phyloP scores from a whole-genome alignment of 2,888 invertebrate genomes.

The Callinectes sapidus region DNA sequence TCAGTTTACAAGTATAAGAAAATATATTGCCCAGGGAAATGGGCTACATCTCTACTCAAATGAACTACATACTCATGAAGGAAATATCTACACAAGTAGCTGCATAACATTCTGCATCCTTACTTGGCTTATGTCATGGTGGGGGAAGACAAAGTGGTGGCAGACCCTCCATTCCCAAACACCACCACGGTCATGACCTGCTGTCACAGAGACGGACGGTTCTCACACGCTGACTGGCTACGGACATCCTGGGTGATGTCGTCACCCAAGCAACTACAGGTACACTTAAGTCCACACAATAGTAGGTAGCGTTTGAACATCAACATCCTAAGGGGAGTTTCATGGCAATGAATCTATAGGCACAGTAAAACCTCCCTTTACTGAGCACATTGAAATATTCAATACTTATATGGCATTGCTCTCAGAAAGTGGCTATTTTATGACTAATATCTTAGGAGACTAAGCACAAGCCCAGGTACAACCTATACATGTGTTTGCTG shows the following conservation, averaged over 20 bases:
- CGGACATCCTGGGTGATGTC: background rate
- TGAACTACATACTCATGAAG: slow-evolving; percentile 3
- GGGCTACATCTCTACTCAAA: background rate
- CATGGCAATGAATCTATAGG: background rate
- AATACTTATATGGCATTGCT: background rate
- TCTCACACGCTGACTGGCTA: slow-evolving; percentile 14
- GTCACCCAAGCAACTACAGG: slow-evolving; percentile 32
- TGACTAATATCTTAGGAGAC: background rate
- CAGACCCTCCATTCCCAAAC: background rate
- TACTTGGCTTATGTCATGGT: background rate
- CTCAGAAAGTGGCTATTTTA: background rate
- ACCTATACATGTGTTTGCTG: slow-evolving; percentile 9
- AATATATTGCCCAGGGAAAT: slow-evolving; percentile 5
- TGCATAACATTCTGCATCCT: slow-evolving; percentile 21
- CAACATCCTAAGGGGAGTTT: background rate
- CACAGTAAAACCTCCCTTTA: slow-evolving; percentile 35
- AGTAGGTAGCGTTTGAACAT: background rate
- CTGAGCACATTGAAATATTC: background rate
- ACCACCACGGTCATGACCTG: slow-evolving; percentile 27
- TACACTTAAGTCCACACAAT: background rate
- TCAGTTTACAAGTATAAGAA: slow-evolving; percentile 12
- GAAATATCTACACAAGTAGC: background rate
- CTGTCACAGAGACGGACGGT: slow-evolving; percentile 24
- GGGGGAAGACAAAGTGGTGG: slow-evolving; percentile 27
- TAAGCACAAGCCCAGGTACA: background rate